These are phyloP conservation scores for Zele albiditarsus DNA, from an alignment of 2,888 invertebrate species.

Conservation along the genomic window DNA sequence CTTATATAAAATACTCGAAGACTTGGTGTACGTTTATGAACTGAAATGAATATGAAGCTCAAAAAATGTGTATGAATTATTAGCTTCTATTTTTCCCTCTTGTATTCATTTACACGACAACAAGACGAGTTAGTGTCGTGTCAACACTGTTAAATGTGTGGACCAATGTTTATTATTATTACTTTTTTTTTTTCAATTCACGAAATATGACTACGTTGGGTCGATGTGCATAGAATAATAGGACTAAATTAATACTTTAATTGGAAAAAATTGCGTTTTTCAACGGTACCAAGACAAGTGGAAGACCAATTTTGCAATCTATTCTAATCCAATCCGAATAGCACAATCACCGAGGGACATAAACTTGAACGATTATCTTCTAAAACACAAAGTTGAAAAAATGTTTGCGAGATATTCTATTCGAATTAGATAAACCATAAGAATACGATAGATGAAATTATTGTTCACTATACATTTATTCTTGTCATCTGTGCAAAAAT, in stretches of 20 bases:
- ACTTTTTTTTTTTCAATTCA: no score
- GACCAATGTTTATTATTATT: slow-evolving; percentile 3
- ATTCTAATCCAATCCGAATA: no score
- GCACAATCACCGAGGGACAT: no score
- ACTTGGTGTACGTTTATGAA: no score
- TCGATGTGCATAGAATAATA: neutral
- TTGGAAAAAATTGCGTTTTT: neutral
- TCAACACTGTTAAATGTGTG: slow-evolving; percentile 25
- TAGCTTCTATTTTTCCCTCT: slow-evolving; percentile 2
- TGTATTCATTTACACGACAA: neutral
- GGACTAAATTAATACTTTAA: neutral
- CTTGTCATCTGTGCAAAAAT: neutral
- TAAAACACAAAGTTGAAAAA: no score
- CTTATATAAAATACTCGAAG: no score
- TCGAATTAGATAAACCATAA: neutral
- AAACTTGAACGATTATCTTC: no score
- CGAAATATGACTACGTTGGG: neutral
- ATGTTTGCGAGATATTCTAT: no score
- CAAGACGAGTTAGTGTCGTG: neutral
- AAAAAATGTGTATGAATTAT: neutral
- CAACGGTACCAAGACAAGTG: neutral
- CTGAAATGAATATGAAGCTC: neutral
- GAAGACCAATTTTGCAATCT: neutral
- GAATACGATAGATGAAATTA: neutral
- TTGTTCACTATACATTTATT: neutral